Conservation (phyloP, 1,140 invertebrate genomes). For the Apis mellifera region Amel_HAv3.1 CM009939.2:8665001-8665500, state of each 20-base stretch:
- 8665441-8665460: constrained; percentile 20
- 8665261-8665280: neutral
- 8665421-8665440: constrained; percentile 6
- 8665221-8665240: neutral
- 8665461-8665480: constrained; percentile 31
- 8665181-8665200: constrained; percentile 2
- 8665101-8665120: constrained; percentile 23
- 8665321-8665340: neutral
- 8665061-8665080: constrained; percentile 2
- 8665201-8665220: constrained; percentile 5
- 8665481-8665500: neutral
- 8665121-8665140: constrained; percentile 14
- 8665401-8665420: constrained; percentile 15
- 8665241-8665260: neutral
- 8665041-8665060: constrained; percentile 11
- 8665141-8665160: neutral
- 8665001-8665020: constrained; percentile 49
- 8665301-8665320: neutral
- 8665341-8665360: neutral
- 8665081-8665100: neutral
- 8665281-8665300: neutral
- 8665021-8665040: constrained; percentile 48
- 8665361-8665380: constrained; percentile 15
- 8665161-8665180: neutral
- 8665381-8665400: neutral